phyloP scores from a whole-genome alignment of 2,113 vertebrate genomes.

The Cairina moschata region DNA sequence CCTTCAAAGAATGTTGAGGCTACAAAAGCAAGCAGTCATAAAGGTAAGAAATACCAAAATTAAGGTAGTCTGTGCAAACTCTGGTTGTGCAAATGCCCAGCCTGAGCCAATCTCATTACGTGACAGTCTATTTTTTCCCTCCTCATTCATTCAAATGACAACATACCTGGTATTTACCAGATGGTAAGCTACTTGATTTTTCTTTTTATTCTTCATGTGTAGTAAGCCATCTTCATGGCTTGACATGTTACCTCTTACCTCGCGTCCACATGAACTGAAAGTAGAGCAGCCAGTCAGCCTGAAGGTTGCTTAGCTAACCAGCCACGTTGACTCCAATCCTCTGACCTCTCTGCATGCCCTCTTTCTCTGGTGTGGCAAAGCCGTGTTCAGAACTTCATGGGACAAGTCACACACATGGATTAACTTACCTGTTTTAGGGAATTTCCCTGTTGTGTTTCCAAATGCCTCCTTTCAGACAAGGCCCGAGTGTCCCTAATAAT shows the following conservation, averaged over 20 bases:
- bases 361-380: neutral
- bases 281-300: neutral
- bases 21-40: neutral
- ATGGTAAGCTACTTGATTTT: neutral
- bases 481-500: neutral
- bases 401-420: neutral
- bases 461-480: neutral
- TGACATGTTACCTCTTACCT: neutral
- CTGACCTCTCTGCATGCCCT: neutral
- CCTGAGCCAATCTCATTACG: neutral
- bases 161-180: neutral
- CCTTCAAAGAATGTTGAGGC: slow-evolving; percentile 23
- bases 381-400: neutral
- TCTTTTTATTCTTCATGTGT: neutral
- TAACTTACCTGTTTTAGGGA: neutral
- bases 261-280: neutral
- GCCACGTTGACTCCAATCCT: neutral
- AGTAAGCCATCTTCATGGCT: neutral
- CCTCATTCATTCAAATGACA: neutral
- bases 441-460: neutral
- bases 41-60: slow-evolving; percentile 39
- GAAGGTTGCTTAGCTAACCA: neutral
- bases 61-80: neutral
- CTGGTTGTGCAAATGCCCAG: neutral
- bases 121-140: neutral